Evolutionary conservation across 92 coral and sea anemone genomes (phyloP).

Genomic region (Heliopora coerulea): DNA sequence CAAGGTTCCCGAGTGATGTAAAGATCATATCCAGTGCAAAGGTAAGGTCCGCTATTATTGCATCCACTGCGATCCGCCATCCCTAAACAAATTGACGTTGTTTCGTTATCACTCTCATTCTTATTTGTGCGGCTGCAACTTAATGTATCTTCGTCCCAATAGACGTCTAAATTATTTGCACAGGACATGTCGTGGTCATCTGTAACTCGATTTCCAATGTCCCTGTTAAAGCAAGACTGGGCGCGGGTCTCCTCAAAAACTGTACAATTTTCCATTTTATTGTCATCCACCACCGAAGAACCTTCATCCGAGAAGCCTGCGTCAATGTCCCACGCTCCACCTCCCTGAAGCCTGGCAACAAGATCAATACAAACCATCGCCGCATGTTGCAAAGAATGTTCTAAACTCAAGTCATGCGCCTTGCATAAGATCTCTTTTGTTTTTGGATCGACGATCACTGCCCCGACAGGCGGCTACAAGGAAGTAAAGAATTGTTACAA

Average conservation of each 20-base stretch:
- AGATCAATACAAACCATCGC: slow-evolving; percentile 88
- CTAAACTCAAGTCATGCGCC: slow-evolving; percentile 65
- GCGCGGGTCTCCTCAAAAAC: not conserved
- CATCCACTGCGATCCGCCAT: not conserved
- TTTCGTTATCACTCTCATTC: not conserved
- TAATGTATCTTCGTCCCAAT: not conserved
- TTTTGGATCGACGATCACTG: slow-evolving; percentile 74
- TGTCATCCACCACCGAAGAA: not conserved
- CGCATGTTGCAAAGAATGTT: slow-evolving; percentile 92
- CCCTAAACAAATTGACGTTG: not conserved
- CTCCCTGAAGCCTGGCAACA: slow-evolving; percentile 76
- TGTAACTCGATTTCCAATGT: not conserved
- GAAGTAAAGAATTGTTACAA: not conserved
- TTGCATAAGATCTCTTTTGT: slow-evolving; percentile 61
- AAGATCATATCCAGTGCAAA: slow-evolving; percentile 96
- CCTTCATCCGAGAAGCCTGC: not conserved
- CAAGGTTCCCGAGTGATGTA: slow-evolving; percentile 95
- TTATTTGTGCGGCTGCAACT: not conserved
- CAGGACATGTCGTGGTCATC: not conserved
- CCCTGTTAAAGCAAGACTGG: not conserved
- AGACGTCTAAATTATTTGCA: not conserved
- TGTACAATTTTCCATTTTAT: not conserved
- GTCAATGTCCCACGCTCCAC: slow-evolving; percentile 83
- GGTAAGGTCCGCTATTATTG: slow-evolving; percentile 52
- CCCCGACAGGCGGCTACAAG: slow-evolving; percentile 68